Base-by-base conservation (phyloP, 2,113 vertebrate species). In the Ellobius talpinus region DNA sequence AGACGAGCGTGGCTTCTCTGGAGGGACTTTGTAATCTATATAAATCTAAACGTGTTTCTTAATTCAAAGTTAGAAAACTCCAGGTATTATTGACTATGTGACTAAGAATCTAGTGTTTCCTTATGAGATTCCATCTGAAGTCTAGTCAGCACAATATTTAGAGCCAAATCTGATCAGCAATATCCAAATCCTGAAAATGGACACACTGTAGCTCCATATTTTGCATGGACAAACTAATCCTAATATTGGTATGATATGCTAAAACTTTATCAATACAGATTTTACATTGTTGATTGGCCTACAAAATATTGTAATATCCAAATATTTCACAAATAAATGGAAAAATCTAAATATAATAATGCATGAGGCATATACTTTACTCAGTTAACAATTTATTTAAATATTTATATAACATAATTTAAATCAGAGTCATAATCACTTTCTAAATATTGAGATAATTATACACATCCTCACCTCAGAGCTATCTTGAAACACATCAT, bases 381-480 rank as follows among this genome's bases (percentile, higher is more conserved):
- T 58, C 9, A 55, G 68, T 4, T 55, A 31, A 85, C 6, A 10
- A 3, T 89, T 55, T 87, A 58, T 85, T 39, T 81, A 84, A 96
- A 70, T 26, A 50, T 45, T 39, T 72, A 39, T 39, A 26, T 47
- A 66, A 61, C 5, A 82, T 10, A 90, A 88, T 95, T 87, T 78
- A 31, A 73, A 31, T 5, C 11, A 61, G 24, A 63, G 6, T 33
- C 72, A 45, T 13, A 87, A 78, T 89, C 14, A 42, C 7, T 95
- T 91, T 86, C 65, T 11, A 73, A 66, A 42, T 76, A 91, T 66
- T 63, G 29, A n/a, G 58, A 26, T 66, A 2, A 26, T 77, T 77
- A 33, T 74, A 1, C 0, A 12, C 12, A 2, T 73, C 7, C 61
- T 0, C 39, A 16, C 42, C 1, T 21, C 5, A 26, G 9, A 58